These are phyloP conservation scores for Neodiprion fabricii DNA, from an alignment of 1,140 invertebrate species.

Conservation along the genomic window DNA sequence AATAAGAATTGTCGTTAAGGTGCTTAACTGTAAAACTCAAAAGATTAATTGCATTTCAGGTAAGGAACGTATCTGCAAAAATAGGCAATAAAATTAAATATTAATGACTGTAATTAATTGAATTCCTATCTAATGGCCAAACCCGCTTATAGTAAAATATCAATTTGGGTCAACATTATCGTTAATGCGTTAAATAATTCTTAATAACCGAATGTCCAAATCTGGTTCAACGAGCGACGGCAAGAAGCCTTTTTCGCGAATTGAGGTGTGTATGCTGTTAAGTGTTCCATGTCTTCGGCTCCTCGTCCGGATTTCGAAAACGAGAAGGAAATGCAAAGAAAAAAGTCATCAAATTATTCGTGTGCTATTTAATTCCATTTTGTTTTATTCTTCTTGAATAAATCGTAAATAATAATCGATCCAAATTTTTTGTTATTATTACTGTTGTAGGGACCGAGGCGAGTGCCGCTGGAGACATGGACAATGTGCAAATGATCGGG, in stretches of 20 bases:
- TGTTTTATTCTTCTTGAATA: background rate
- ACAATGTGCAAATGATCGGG: constrained; percentile 63
- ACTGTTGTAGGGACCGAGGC: constrained; percentile 59
- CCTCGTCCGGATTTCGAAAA: background rate
- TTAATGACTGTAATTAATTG: background rate
- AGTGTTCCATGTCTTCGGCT: background rate
- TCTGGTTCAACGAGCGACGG: background rate
- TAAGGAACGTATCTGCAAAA: background rate
- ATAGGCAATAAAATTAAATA: background rate
- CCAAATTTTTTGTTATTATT: constrained; percentile 52
- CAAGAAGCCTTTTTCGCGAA: background rate
- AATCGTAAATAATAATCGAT: constrained; percentile 6
- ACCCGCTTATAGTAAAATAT: too few relatives aligned
- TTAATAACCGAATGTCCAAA: background rate
- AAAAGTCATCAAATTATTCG: background rate
- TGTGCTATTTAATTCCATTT: background rate
- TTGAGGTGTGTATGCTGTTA: background rate
- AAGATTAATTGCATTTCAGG: background rate
- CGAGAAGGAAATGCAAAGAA: background rate
- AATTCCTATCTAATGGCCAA: background rate
- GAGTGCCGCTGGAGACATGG: constrained; percentile 57
- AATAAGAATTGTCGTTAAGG: too few relatives aligned
- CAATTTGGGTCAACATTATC: too few relatives aligned
- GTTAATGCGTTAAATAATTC: background rate
- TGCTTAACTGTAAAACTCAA: background rate